Evolutionary conservation across 2,113 vertebrate species (phyloP).

Genomic region (Oreocharis arfaki): DNA sequence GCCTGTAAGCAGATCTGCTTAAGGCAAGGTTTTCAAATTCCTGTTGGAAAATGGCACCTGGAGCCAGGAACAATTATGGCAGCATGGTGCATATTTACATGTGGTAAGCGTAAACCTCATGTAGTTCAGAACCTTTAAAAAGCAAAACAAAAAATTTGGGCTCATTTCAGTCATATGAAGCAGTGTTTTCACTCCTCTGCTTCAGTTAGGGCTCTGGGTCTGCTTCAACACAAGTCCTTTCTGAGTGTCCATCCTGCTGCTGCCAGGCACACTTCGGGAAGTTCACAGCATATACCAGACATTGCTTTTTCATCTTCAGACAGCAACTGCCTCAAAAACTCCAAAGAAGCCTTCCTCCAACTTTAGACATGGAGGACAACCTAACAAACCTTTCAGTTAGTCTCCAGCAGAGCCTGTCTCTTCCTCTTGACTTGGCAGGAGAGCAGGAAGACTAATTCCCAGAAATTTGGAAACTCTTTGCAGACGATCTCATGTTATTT

Average conservation of each 20-base stretch:
- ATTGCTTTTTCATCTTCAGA: neutral
- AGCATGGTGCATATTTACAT: neutral
- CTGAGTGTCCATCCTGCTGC: neutral
- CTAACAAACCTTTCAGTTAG: neutral
- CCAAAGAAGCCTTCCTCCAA: neutral
- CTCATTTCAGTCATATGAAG: neutral
- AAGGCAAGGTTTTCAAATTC: neutral
- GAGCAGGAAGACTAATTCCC: neutral
- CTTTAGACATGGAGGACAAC: neutral
- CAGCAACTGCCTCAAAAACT: neutral
- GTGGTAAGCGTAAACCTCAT: accelerated
- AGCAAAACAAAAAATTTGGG: neutral
- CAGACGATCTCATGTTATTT: neutral
- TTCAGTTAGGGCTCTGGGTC: neutral
- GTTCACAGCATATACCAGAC: neutral
- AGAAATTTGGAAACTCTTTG: neutral
- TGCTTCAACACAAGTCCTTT: neutral
- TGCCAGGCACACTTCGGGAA: neutral
- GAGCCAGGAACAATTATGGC: neutral
- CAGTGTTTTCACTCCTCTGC: neutral
- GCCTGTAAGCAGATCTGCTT: neutral
- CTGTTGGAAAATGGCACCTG: neutral
- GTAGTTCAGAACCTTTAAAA: neutral
- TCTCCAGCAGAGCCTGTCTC: neutral
- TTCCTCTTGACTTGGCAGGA: neutral